Base-by-base conservation (phyloP, 2,888 invertebrate genomes). In the Brenthis daphne region DNA sequence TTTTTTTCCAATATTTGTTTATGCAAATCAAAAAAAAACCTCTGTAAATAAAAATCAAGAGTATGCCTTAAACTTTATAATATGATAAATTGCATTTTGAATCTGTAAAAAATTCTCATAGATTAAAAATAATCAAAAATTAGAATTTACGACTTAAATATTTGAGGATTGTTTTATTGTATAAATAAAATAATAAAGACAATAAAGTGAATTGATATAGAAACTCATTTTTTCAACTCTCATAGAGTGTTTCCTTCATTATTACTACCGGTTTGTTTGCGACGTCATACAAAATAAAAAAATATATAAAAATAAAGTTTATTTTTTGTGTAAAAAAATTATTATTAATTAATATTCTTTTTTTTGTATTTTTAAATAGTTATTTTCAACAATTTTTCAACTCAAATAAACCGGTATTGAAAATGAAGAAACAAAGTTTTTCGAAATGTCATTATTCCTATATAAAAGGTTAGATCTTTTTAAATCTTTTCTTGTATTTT, bases 131-230 rank as follows among this genome's bases (percentile, higher is more conserved):
- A 60, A 60, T 33, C 60, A n/a, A 48, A 48, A 14, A 29, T 14
- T 60, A 60, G 60, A 60, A 60, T 60, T 60, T 60, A 50, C 48
- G 14, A 24, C 58, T 11, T 11, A 11, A 43, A 60, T 14, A 3
- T 48, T 29, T 29, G 48, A 60, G 43, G 20, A 47, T 57, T 14
- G 47, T 48, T n/a, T 60, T 60, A 29, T 24, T 60, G 50, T 60
- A 50, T n/a, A 58, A 47, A 58, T 57, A 53, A 53, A 53, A 66
- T 60, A 54, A 48, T 60, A 60, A 66, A 63, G 71, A 71, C 71
- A 71, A 71, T 71, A 71, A 71, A 60, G 63, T 56, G 71, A 71
- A 71, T 71, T 71, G 71, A 71, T 66, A 60, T 66, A 53, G 11
- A 47, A 57, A 58, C 29, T 65, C 57, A 57, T 29, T 65, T 47